A percentile compares a stretch with the other conserved stretches of the same genome.
phyloP scores from a whole-genome alignment of 1,140 invertebrate genomes.

The Plectus sambesii region DNA sequence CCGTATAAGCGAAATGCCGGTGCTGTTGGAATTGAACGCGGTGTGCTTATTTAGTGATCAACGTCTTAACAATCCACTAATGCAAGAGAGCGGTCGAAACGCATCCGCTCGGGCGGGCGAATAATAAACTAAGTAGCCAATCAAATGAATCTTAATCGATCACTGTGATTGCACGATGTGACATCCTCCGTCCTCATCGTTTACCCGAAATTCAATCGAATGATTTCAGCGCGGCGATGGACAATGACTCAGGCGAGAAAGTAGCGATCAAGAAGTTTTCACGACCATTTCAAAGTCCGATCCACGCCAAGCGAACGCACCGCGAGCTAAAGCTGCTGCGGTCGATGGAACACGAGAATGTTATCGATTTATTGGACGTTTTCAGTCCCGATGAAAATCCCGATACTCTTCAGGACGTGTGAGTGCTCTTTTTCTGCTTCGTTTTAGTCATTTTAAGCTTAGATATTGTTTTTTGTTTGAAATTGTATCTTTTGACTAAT shows the following conservation, averaged over 20 bases:
- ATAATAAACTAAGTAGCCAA: too few species aligned
- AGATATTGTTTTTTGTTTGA: too few species aligned
- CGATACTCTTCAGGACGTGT: constrained; percentile 74
- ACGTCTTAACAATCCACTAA: too few species aligned
- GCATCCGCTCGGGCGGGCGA: too few species aligned
- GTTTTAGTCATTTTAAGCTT: constrained; percentile 8
- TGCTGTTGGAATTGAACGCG: too few species aligned
- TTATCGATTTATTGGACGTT: constrained; percentile 83
- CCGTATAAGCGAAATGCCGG: too few species aligned
- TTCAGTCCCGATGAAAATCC: constrained; percentile 64
- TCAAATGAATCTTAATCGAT: too few species aligned
- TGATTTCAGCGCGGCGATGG: constrained; percentile 48
- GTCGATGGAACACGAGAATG: constrained; percentile 52
- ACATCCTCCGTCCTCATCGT: constrained; percentile 3
- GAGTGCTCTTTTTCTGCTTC: constrained; percentile 43
- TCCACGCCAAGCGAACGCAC: constrained; percentile 52
- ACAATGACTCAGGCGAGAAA: constrained; percentile 42
- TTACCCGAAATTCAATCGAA: too few species aligned
- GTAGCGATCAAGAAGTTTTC: constrained; percentile 54
- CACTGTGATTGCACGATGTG: constrained; percentile 13
- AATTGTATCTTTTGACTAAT: too few species aligned
- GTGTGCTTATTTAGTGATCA: too few species aligned
- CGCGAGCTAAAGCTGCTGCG: constrained; percentile 50
- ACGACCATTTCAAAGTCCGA: constrained; percentile 50
- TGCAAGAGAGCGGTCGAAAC: too few species aligned